Evolutionary conservation across 2,113 vertebrate species (phyloP), one percentile per base, ranked within the genome.

Genomic region (Polyodon spathula): DNA sequence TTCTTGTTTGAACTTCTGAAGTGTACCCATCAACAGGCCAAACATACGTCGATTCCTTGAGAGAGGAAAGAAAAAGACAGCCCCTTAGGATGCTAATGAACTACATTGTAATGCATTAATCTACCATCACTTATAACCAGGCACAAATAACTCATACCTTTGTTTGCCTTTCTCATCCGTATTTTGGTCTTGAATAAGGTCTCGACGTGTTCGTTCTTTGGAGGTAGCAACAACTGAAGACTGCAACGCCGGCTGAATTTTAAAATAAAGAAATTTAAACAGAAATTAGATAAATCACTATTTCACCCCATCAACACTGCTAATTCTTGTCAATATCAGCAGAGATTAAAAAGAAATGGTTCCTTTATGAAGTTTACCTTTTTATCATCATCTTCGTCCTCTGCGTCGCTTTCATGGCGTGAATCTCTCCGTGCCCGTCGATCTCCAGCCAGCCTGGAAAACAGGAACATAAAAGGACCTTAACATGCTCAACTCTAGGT

Each of bases 211-310:
- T 69, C 96, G 89, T 66, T 99, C 94, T 87, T 98, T 99, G 92
- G 96, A 98, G 95, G 96, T 98, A 95, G 96, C 96, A 81, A 99
- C 92, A 68, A 99, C 95, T 55, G 96, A 99, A 87, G 96, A 99
- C 84, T 97, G 96, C 87, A 99, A 94, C 68, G 92, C 94, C 76
- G 95, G 95, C 95, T 99, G 40, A 3, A 50, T 46, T 46, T 46
- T 56, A 51, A 64, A 3, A 66, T 5, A 60, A 27, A 27, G 27
- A 27, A 27, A 27, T 27, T 27, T 9, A 39, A 16, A 66, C n/a
- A 41, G 64, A 48, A 48, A 70, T 27, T 27, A 27, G 27, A 27
- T 27, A 27, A 27, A 27, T 27, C 27, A 27, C 27, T 27, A 27
- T 3, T 1, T 27, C 27, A 27, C 27, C 27, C 27, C 27, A 27